A percentile compares a stretch with the other conserved stretches of the same genome.
phyloP scores from a whole-genome alignment of 2,113 vertebrate species.

The Sakesphorus luctuosus region DNA sequence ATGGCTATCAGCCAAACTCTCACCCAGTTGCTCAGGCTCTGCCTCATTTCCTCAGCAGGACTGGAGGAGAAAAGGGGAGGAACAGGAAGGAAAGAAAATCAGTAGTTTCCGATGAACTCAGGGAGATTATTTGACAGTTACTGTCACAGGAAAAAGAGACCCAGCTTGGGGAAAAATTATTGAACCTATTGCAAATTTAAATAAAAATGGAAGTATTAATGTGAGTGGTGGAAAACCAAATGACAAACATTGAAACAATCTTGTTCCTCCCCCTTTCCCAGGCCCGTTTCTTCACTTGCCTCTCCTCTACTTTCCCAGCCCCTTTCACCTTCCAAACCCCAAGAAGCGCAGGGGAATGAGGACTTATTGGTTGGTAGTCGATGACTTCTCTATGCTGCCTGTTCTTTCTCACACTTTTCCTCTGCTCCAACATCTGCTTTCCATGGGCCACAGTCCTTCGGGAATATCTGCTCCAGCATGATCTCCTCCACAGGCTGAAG shows the following conservation, averaged over 20 bases:
- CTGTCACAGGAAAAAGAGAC: not conserved
- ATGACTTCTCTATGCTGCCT: not conserved
- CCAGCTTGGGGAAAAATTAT: not conserved
- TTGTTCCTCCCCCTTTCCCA: not conserved
- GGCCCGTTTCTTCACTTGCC: not conserved
- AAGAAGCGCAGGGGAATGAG: fast-evolving
- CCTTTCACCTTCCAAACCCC: fast-evolving
- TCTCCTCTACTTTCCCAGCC: fast-evolving
- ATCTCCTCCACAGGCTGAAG: not conserved
- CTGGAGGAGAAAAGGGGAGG: not conserved
- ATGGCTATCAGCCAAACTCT: not conserved
- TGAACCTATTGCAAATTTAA: not conserved
- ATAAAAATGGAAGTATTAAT: not conserved
- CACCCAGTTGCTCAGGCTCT: not conserved
- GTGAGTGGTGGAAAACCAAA: not conserved
- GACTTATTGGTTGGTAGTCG: not conserved
- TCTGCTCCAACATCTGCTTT: not conserved
- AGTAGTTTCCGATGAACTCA: not conserved
- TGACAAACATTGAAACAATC: not conserved
- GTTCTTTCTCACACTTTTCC: not conserved
- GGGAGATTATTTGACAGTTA: not conserved
- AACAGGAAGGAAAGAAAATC: not conserved
- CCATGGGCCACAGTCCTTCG: fast-evolving
- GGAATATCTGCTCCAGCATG: not conserved
- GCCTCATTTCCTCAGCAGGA: not conserved